Conservation (phyloP, 2,113 vertebrate genomes). For the Eulacestoma nigropectus region DNA sequence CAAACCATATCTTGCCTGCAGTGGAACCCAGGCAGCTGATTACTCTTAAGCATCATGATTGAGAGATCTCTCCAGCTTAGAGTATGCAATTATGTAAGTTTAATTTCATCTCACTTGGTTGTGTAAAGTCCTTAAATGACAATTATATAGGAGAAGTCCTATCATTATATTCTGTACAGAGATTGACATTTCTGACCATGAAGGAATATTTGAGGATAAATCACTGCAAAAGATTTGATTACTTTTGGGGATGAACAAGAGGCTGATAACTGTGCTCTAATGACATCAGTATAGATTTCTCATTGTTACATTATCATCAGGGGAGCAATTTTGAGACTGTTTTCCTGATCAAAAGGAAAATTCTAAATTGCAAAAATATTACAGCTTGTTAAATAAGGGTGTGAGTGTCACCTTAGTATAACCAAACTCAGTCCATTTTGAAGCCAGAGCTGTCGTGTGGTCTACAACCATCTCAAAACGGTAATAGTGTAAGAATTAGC, state of each 20-base stretch:
- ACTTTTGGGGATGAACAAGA: not conserved
- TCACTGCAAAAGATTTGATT: conserved; percentile 21
- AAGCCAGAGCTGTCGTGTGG: not conserved
- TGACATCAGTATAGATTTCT: conserved; percentile 42
- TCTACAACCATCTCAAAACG: not conserved
- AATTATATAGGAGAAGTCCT: not conserved
- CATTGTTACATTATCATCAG: conserved; percentile 7
- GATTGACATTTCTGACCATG: conserved; percentile 12
- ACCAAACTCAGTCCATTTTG: conserved; percentile 8
- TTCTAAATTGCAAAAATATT: conserved; percentile 28
- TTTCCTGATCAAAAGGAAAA: conserved; percentile 47
- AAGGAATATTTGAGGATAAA: conserved; percentile 39
- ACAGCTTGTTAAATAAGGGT: not conserved
- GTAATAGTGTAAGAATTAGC: not conserved
- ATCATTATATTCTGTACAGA: not conserved
- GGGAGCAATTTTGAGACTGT: conserved; percentile 29
- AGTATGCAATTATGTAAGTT: not conserved
- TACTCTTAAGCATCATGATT: not conserved
- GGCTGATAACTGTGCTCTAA: not conserved
- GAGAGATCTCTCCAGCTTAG: not conserved
- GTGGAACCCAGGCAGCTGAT: not conserved
- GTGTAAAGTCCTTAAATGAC: not conserved
- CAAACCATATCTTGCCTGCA: not conserved
- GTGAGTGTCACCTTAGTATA: conserved; percentile 5
- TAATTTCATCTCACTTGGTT: not conserved